phyloP scores from a whole-genome alignment of 2,888 invertebrate species.

The Mimas tiliae region DNA sequence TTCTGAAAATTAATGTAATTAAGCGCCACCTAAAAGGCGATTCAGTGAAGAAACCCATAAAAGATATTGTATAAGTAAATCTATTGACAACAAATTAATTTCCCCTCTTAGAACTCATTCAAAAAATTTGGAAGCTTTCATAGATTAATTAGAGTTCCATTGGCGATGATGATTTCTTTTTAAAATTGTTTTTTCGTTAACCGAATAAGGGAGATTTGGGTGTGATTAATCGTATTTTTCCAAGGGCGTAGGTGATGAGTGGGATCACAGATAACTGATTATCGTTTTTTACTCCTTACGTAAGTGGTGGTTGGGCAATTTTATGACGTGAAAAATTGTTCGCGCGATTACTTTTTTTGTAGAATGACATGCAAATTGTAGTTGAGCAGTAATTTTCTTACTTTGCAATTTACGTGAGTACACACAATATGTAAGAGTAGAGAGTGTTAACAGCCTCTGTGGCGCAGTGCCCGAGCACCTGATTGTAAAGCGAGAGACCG shows the following conservation, averaged over 20 bases:
- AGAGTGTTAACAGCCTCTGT: too few species aligned
- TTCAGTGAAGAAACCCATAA: not conserved
- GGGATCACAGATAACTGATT: conserved; percentile 17
- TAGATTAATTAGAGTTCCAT: conserved; percentile 6
- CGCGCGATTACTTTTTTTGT: conserved; percentile 24
- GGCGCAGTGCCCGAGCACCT: too few species aligned
- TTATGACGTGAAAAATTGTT: conserved; percentile 25
- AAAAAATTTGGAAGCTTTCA: not conserved
- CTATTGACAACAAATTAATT: conserved; percentile 13
- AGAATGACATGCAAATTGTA: conserved; percentile 27
- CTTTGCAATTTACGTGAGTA: too few species aligned
- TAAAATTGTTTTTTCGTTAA: not conserved
- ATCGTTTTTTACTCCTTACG: conserved; percentile 18
- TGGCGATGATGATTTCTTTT: conserved; percentile 1
- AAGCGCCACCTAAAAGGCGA: not conserved
- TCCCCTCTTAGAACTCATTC: not conserved
- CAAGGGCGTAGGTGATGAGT: conserved; percentile 11
- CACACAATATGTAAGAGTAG: too few species aligned
- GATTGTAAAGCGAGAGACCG: too few species aligned
- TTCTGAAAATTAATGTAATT: not conserved
- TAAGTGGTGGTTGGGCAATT: conserved; percentile 25
- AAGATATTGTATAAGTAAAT: not conserved
- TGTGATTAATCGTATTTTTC: conserved; percentile 23
- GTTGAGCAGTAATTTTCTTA: not conserved
- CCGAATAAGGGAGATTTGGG: not conserved